Percentiles rank a stretch among this genome's conserved stretches.
Evolutionary conservation across 2,113 vertebrate genomes (phyloP).

Genomic region (Diphyllodes magnificus): DNA sequence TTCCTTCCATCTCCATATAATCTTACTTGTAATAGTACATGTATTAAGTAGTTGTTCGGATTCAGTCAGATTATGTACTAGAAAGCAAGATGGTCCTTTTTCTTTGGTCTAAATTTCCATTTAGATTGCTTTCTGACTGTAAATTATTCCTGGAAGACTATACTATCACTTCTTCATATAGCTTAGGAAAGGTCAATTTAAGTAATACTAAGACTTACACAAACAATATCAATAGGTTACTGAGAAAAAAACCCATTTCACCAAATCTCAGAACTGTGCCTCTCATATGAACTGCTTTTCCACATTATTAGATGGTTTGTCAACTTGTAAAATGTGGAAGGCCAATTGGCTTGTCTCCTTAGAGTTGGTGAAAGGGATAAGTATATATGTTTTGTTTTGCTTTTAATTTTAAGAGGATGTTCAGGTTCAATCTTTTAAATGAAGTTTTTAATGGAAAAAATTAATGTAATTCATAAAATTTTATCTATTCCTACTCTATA

Average conservation of each 20-base stretch:
- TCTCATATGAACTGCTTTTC: not conserved
- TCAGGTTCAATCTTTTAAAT: not conserved
- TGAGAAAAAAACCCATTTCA: not conserved
- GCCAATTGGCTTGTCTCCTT: not conserved
- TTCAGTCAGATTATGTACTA: not conserved
- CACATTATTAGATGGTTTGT: not conserved
- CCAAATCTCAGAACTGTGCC: not conserved
- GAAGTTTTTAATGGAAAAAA: not conserved
- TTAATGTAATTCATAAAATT: not conserved
- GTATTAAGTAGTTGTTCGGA: not conserved
- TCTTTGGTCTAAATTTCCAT: not conserved
- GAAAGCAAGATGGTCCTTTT: not conserved
- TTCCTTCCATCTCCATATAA: not conserved
- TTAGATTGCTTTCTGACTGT: not conserved
- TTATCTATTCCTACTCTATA: not conserved
- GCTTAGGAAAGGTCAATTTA: not conserved
- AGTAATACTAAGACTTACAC: not conserved
- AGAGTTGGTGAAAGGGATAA: not conserved
- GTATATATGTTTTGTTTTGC: not conserved
- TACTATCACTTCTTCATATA: not conserved
- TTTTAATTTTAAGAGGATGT: not conserved
- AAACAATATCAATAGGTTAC: not conserved
- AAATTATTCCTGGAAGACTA: not conserved
- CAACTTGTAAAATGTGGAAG: not conserved
- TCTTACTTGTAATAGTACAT: not conserved